Conservation (phyloP, 2,113 vertebrate genomes). For the Indicator indicator region DNA sequence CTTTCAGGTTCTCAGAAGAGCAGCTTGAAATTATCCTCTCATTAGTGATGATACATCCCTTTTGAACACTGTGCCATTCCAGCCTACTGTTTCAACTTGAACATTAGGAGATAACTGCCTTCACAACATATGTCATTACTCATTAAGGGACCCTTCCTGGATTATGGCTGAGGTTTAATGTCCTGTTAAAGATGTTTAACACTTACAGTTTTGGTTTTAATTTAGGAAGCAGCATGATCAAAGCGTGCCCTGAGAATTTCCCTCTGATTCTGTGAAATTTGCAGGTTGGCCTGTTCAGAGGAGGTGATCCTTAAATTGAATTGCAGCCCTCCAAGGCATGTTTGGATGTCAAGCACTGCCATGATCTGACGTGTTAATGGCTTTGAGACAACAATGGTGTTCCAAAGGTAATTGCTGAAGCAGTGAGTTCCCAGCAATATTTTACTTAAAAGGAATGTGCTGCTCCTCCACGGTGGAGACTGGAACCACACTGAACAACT, state of each 20-base stretch:
- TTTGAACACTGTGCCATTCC: slow-evolving; percentile 90
- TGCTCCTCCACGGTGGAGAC: slow-evolving; percentile 9
- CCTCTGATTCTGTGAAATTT: slow-evolving; percentile 75
- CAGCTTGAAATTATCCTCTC: slow-evolving; percentile 90
- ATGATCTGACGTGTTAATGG: slow-evolving; percentile 84
- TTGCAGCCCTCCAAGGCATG: slow-evolving; percentile 82
- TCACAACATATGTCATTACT: slow-evolving; percentile 97
- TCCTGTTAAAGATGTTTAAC: slow-evolving; percentile 99
- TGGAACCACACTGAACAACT: not conserved
- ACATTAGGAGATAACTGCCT: slow-evolving; percentile 95
- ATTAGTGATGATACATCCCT: slow-evolving; percentile 95
- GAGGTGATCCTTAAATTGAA: slow-evolving; percentile 83
- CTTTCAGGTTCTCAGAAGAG: slow-evolving; percentile 82
- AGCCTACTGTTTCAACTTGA: slow-evolving; percentile 82
- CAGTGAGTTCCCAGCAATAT: slow-evolving; percentile 79
- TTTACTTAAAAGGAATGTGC: slow-evolving; percentile 74
- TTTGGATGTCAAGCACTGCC: slow-evolving; percentile 82
- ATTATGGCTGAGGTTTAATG: slow-evolving; percentile 95
- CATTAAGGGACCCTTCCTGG: slow-evolving; percentile 91
- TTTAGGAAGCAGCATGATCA: slow-evolving; percentile 84
- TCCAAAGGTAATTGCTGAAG: slow-evolving; percentile 83
- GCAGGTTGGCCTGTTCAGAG: slow-evolving; percentile 73
- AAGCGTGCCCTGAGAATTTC: slow-evolving; percentile 79
- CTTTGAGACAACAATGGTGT: slow-evolving; percentile 82
- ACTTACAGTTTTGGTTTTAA: slow-evolving; percentile 92